Percentiles rank a stretch among this genome's conserved stretches.
Evolutionary conservation across 1,140 invertebrate genomes (phyloP).

Genomic region (Anagrus nilaparvatae): DNA sequence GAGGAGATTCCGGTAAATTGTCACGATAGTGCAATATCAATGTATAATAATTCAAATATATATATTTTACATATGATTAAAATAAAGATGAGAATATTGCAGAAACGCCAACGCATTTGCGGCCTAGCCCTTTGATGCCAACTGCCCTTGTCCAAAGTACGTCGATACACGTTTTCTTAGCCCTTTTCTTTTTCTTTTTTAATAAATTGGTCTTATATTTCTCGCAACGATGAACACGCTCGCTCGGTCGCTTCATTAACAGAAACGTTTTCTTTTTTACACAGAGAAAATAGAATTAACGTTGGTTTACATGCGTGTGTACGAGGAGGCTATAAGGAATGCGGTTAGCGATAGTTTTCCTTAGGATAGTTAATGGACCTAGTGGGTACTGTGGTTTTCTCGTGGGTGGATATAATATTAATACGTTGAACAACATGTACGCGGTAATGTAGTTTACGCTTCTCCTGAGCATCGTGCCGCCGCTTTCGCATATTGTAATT

Average conservation of each 20-base stretch:
- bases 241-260: too few species aligned
- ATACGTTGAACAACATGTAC: slow-evolving; percentile 17
- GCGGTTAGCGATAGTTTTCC: slow-evolving; percentile 10
- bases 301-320: too few species aligned
- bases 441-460: slow-evolving; percentile 26
- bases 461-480: slow-evolving; percentile 13
- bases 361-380: too few species aligned
- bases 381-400: too few species aligned
- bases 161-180: slow-evolving; percentile 5
- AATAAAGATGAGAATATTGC: too few species aligned
- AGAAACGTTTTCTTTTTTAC: slow-evolving; percentile 12
- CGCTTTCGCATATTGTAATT: slow-evolving; percentile 33
- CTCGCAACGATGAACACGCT: slow-evolving; percentile 7
- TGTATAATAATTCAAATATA: too few species aligned
- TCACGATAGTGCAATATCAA: too few species aligned
- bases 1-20: too few species aligned
- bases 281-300: too few species aligned
- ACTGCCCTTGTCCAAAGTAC: slow-evolving; percentile 1
- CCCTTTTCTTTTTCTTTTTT: slow-evolving; percentile 3
- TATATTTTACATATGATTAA: too few species aligned
- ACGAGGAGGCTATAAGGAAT: too few species aligned
- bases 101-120: slow-evolving; percentile 11
- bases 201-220: slow-evolving; percentile 14
- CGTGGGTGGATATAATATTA: too few species aligned
- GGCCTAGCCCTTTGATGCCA: slow-evolving; percentile 1